Evolutionary conservation across 2,113 vertebrate genomes (phyloP).

Genomic region (Mungos mungo): DNA sequence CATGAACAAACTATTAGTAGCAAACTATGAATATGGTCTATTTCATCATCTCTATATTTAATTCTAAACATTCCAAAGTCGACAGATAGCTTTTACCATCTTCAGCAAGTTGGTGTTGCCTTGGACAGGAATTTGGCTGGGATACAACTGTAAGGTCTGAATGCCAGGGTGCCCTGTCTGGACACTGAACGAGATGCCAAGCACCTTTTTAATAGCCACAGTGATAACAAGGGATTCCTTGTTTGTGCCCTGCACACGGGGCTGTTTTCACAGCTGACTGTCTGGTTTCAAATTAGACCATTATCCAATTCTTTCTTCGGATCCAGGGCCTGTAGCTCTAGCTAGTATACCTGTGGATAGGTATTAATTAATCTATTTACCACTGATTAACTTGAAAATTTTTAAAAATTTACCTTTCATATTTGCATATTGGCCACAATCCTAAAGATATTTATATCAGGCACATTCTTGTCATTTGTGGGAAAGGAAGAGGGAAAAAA

Average conservation of each 20-base stretch:
- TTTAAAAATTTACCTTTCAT: neutral
- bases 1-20: neutral
- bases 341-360: conserved; percentile 30
- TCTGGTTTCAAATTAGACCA: conserved; percentile 37
- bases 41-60: neutral
- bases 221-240: neutral
- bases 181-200: neutral
- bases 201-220: neutral
- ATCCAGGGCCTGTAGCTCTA: neutral
- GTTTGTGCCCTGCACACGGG: neutral
- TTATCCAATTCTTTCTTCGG: neutral
- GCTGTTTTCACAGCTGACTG: conserved; percentile 16
- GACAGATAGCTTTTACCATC: neutral
- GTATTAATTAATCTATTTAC: conserved; percentile 33
- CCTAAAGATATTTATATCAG: neutral
- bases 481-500: neutral
- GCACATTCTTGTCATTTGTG: neutral
- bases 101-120: neutral
- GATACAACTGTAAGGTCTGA: neutral
- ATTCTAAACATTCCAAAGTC: neutral
- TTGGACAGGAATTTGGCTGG: neutral
- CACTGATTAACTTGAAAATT: conserved; percentile 24
- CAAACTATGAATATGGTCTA: neutral
- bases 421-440: neutral
- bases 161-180: neutral